Conservation (phyloP, 2,888 invertebrate genomes). For the Cantharis nigra region DNA sequence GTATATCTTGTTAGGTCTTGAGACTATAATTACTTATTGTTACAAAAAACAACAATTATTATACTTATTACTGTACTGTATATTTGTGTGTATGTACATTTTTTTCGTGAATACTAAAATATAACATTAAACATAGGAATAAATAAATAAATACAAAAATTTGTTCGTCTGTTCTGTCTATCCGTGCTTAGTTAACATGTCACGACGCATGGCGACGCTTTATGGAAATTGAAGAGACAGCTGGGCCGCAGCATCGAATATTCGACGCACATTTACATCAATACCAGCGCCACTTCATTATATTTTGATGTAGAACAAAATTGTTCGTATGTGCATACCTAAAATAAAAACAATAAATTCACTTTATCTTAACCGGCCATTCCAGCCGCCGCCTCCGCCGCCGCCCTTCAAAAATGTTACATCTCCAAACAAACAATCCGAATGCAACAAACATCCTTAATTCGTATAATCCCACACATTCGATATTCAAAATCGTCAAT, state of each 20-base stretch:
- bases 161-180: slow-evolving; percentile 26
- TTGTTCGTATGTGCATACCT: slow-evolving; percentile 16
- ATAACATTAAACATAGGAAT: slow-evolving; percentile 39
- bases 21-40: slow-evolving; percentile 48
- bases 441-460: not conserved
- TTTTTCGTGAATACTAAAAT: slow-evolving; percentile 49
- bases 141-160: slow-evolving; percentile 41
- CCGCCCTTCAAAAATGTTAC: not conserved
- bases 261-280: slow-evolving; percentile 41
- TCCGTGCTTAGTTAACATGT: slow-evolving; percentile 24
- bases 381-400: not conserved
- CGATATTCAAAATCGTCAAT: not conserved
- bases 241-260: slow-evolving; percentile 37
- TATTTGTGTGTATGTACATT: slow-evolving; percentile 56
- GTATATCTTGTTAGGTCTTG: slow-evolving; percentile 53
- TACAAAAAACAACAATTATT: slow-evolving; percentile 39
- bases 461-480: not conserved
- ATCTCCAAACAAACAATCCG: not conserved
- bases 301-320: slow-evolving; percentile 35
- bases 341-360: slow-evolving; percentile 8
- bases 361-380: not conserved
- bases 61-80: slow-evolving; percentile 50
- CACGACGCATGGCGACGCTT: slow-evolving; percentile 32
- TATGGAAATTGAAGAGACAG: slow-evolving; percentile 42
- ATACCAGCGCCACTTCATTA: slow-evolving; percentile 39